Evolutionary conservation across 1,140 invertebrate genomes (phyloP).

Genomic region (Rhyzopertha dominica): DNA sequence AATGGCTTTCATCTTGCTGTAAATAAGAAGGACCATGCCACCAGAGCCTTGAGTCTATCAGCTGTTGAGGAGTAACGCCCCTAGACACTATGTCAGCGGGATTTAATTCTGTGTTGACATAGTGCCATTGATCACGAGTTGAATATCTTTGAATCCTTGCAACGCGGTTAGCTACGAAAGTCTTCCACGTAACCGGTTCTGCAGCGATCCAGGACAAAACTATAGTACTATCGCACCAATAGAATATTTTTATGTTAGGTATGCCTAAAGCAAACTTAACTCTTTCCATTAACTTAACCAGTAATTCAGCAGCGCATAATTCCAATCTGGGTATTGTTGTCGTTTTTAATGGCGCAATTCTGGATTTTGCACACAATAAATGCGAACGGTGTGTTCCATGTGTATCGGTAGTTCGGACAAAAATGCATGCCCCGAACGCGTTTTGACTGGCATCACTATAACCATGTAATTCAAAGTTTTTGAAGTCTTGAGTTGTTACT

Average conservation of each 20-base stretch:
- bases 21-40: conserved; percentile 13
- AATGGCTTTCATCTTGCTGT: conserved; percentile 21
- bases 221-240: conserved; percentile 45
- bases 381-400: neutral
- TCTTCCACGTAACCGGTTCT: conserved; percentile 25
- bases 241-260: conserved; percentile 9
- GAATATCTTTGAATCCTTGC: conserved; percentile 33
- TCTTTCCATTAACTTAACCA: conserved; percentile 19
- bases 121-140: conserved; percentile 19
- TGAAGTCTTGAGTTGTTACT: conserved; percentile 18
- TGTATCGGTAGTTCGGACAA: conserved; percentile 17
- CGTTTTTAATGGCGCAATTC: conserved; percentile 36
- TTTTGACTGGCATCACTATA: conserved; percentile 34
- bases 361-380: conserved; percentile 25
- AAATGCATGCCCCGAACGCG: conserved; percentile 33
- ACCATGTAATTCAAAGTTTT: conserved; percentile 28
- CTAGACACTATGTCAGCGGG: conserved; percentile 37
- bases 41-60: conserved; percentile 5
- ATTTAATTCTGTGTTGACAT: conserved; percentile 30
- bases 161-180: conserved; percentile 41
- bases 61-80: conserved; percentile 11
- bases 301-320: conserved; percentile 24
- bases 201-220: conserved; percentile 35
- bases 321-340: conserved; percentile 31
- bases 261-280: conserved; percentile 12